Evolutionary conservation across 2,797 vertebrate genomes (phyloP), one percentile per base, ranked within the genome.

Genomic region (Moxostoma hubbsi): DNA sequence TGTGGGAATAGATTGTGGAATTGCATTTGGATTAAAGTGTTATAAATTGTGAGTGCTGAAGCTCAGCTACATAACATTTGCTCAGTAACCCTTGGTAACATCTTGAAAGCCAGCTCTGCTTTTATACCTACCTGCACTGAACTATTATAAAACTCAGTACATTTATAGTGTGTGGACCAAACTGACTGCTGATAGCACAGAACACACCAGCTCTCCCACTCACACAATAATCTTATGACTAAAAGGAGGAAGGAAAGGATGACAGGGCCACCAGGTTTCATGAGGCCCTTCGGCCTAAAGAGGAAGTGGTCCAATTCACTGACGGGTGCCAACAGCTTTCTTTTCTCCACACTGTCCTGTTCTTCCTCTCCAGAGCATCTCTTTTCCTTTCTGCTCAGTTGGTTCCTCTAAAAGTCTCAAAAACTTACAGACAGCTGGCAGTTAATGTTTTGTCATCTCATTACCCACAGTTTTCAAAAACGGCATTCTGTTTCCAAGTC

Each of bases 221-320:
- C 63, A 1, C 64, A 81, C n/a, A 12, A 24, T 9, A 47, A 43
- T 67, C 82, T 81, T 18, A 43, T 79, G 85, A 82, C 71, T 50
- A 45, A 51, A 81, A 81, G 67, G 68, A 86, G 83, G 86, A 87
- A 86, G 85, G 85, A 87, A 87, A 59, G 58, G 36, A 16, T 82
- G 82, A 85, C 81, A 75, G 76, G 80, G 83, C 75, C 75, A 83
- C 76, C 82, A 81, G 80, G 78, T 86, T 87, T 87, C 80, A 83
- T 61, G 81, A 83, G 78, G 84, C 78, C 50, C 81, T 87, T 82
- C 85, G 83, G 84, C 85, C 84, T 73, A 49, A 84, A 82, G 70
- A 82, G 83, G 83, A 88, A 86, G 87, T 83, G 71, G 55, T 63
- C 65, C 15, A 81, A 81, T 50, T 73, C 43, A 13, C 63, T 15